These are phyloP conservation scores for western clawed frog (Xenopus tropicalis) DNA, from an alignment of 2,113 vertebrate genomes.

Conservation along the genomic window DNA sequence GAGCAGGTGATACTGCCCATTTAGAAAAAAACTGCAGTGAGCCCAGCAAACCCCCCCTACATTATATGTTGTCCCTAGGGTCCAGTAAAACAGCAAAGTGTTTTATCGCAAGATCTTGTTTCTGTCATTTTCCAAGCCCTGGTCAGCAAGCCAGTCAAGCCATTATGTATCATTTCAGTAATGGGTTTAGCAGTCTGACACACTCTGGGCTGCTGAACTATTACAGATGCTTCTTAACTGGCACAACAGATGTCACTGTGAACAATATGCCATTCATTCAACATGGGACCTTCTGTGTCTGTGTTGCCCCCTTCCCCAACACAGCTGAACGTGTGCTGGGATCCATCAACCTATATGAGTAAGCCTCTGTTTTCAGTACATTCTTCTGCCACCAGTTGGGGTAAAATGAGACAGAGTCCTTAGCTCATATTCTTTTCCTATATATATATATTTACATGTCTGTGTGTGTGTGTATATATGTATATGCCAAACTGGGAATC, in stretches of 20 bases:
- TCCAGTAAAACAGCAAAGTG: too few relatives aligned
- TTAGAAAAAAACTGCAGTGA: too few relatives aligned
- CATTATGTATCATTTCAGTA: slow-evolving; percentile 27
- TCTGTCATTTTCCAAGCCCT: not conserved
- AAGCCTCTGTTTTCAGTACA: not conserved
- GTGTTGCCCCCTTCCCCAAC: slow-evolving; percentile 17
- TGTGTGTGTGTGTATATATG: too few relatives aligned
- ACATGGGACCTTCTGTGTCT: slow-evolving; percentile 34
- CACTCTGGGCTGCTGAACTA: slow-evolving; percentile 8
- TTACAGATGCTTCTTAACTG: slow-evolving; percentile 42
- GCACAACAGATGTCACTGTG: slow-evolving; percentile 38
- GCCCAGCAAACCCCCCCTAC: too few relatives aligned
- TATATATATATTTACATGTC: too few relatives aligned
- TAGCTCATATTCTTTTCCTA: too few relatives aligned
- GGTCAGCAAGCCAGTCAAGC: not conserved
- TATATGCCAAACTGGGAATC: too few relatives aligned
- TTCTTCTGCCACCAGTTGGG: too few relatives aligned
- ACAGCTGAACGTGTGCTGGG: slow-evolving; percentile 7
- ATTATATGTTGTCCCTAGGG: too few relatives aligned
- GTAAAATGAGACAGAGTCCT: too few relatives aligned
- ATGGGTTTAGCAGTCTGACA: slow-evolving; percentile 39
- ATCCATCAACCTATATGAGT: slow-evolving; percentile 14
- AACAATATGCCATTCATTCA: slow-evolving; percentile 43
- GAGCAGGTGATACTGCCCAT: too few relatives aligned
- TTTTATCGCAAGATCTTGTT: not conserved